A percentile compares a stretch with the other conserved stretches of the same genome.
Conservation (phyloP, 2,113 vertebrate species). For the Varanus komodoensis region DNA sequence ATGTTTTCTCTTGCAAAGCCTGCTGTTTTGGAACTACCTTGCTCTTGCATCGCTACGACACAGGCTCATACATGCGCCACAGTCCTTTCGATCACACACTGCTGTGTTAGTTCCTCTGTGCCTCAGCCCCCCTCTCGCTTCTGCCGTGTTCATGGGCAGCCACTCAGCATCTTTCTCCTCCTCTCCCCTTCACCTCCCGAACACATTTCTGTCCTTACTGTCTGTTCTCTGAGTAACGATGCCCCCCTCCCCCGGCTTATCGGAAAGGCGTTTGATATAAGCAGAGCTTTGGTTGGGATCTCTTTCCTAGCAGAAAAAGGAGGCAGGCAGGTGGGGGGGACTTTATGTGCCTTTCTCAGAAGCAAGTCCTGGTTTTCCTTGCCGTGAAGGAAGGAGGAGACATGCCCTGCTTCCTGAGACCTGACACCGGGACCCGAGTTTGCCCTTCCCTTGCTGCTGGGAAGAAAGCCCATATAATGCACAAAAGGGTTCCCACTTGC, state of each 20-base stretch:
- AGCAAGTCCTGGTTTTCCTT: conserved; percentile 39
- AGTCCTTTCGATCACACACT: background rate
- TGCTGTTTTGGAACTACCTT: conserved; percentile 35
- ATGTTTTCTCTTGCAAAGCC: conserved; percentile 18
- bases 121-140: background rate
- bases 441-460: background rate
- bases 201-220: conserved; percentile 17
- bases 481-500: background rate
- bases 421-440: too few species aligned
- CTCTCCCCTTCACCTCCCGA: background rate
- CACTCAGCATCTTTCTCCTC: background rate
- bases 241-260: conserved; percentile 44
- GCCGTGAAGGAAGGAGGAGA: conserved; percentile 30
- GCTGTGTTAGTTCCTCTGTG: background rate
- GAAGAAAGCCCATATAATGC: background rate
- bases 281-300: background rate
- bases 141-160: too few species aligned
- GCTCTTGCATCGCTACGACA: conserved; percentile 54
- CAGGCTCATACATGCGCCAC: background rate
- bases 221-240: conserved; percentile 32
- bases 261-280: conserved; percentile 34
- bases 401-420: background rate
- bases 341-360: conserved; percentile 36
- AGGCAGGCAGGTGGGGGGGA: conserved; percentile 31
- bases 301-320: conserved; percentile 9